Percentiles rank a stretch among this genome's conserved stretches.
Evolutionary conservation across 2,797 vertebrate genomes (phyloP).

Genomic region (Chiroxiphia lanceolata): DNA sequence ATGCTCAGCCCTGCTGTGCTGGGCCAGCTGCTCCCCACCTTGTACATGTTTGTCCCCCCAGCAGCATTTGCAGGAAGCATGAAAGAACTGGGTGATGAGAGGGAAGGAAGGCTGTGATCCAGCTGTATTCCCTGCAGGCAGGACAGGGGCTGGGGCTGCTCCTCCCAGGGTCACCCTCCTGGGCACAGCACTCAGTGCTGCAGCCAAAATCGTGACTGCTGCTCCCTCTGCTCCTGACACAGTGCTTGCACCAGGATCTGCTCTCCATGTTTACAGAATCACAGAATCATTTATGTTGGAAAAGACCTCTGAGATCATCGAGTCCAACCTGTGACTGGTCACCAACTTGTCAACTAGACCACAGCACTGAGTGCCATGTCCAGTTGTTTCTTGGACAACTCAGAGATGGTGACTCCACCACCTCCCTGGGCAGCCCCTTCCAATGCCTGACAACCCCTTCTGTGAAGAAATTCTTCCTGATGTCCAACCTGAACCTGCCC

Average conservation of each 20-base stretch:
- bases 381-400: neutral
- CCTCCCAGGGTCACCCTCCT: neutral
- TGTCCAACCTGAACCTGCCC: neutral
- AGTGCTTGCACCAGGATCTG: rapidly evolving
- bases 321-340: neutral
- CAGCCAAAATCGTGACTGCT: neutral
- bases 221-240: neutral
- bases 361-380: neutral
- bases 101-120: neutral
- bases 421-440: neutral
- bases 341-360: neutral
- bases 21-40: neutral
- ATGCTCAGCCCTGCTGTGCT: neutral
- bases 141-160: neutral
- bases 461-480: neutral
- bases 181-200: neutral
- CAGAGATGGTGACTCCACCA: neutral
- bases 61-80: neutral
- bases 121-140: neutral
- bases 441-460: neutral
- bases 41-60: rapidly evolving
- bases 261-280: neutral
- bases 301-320: neutral
- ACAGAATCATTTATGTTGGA: neutral
- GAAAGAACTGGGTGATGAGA: neutral